Base-by-base conservation (phyloP, 1,140 invertebrate genomes). In the Caerostris extrusa region DNA sequence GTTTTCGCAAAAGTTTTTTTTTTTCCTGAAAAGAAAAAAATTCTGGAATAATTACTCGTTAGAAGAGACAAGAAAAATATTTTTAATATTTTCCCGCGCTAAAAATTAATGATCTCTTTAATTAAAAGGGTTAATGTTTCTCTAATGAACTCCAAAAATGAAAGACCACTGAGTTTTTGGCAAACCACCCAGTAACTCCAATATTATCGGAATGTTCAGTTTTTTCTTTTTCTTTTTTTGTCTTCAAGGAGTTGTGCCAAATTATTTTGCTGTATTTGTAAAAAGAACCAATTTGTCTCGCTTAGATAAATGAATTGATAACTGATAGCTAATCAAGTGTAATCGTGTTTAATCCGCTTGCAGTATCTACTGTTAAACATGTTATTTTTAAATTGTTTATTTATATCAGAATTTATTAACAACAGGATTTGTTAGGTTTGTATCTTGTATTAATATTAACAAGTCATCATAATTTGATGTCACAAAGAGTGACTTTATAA, bases 111-210 rank as follows among this genome's bases (percentile, higher is more conserved):
- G 85, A 87, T 87, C 85, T 50, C 60, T 64, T 87, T 87, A 87
- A 87, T 87, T 87, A 87, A 87, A n/a, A 87, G 85, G 85, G 85
- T 87, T 64, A 64, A 64, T 87, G 56, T 64, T 50, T 53, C 85
- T 60, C 60, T 87, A 87, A 87, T 87, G 85, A 87, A 87, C n/a
- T 64, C 6, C 57, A 7, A 53, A 87, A 87, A 87, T 14, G 57
- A 87, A 56, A 19, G 6, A 57, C 12, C 17, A 57, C 53, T 5
- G 82, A 58, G 14, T 85, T 57, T 34, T 12, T 77, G 71, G 71
- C 71, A 77, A 53, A 77, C 71, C 71, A 77, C 34, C 71, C 71
- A 50, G 50, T 77, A 77, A 77, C 53, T 77, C 34, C 71, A 77
- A 50, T 77, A 50, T 77, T 77, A 77, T 77, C 53, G 34, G 12